phyloP scores from a whole-genome alignment of 2,113 vertebrate genomes.

The Physeter macrocephalus region DNA sequence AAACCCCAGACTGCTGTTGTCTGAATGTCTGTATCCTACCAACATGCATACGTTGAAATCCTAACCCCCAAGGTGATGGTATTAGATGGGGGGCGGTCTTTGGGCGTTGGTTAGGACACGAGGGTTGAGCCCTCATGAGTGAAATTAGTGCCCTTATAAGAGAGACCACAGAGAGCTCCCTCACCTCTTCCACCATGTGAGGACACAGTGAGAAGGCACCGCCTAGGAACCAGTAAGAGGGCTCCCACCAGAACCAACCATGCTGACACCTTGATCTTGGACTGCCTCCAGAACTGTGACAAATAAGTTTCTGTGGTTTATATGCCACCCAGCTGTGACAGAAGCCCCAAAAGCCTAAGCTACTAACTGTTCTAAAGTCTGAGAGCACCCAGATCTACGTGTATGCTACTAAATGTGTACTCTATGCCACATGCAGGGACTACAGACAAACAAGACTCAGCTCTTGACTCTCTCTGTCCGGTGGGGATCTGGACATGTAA shows the following conservation, averaged over 20 bases:
- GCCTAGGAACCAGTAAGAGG: not conserved
- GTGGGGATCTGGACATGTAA: not conserved
- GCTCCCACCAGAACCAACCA: not conserved
- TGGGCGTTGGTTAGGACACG: not conserved
- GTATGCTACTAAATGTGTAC: not conserved
- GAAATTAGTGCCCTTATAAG: not conserved
- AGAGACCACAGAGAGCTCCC: not conserved
- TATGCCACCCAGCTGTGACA: not conserved
- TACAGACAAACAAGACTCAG: not conserved
- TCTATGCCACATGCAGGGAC: not conserved
- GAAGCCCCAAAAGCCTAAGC: not conserved
- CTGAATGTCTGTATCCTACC: not conserved
- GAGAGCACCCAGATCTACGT: not conserved
- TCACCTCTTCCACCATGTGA: not conserved
- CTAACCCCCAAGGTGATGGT: not conserved
- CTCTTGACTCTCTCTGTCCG: not conserved
- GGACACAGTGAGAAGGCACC: accelerated
- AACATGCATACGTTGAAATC: not conserved
- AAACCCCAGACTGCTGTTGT: not conserved
- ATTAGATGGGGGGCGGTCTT: not conserved
- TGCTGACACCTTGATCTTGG: not conserved
- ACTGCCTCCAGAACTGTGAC: not conserved
- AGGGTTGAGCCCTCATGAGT: not conserved
- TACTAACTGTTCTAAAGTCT: not conserved
- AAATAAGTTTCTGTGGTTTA: not conserved